Evolutionary conservation across 2,888 invertebrate genomes (phyloP).

Genomic region (Macrophya annulata): DNA sequence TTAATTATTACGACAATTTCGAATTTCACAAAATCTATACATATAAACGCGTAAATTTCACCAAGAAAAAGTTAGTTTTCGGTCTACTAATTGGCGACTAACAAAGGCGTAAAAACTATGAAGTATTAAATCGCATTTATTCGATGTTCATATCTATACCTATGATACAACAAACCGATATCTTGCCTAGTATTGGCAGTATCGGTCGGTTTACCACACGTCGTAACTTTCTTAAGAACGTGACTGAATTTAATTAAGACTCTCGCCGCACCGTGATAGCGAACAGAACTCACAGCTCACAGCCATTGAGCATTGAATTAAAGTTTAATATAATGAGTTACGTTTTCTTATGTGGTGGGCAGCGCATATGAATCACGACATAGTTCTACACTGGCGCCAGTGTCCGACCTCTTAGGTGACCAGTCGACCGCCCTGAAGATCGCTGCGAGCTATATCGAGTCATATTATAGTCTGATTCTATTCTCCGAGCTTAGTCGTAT

Average conservation of each 20-base stretch:
- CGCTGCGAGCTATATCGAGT: constrained; percentile 1
- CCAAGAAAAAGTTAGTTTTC: not conserved
- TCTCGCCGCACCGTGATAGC: not conserved
- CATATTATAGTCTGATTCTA: constrained; percentile 11
- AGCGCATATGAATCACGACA: constrained; percentile 55
- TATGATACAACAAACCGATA: constrained; percentile 39
- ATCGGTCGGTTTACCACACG: constrained; percentile 36
- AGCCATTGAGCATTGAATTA: constrained; percentile 48
- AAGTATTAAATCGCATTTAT: not conserved
- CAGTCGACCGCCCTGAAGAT: constrained; percentile 29
- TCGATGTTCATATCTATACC: not conserved
- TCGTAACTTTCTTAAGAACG: constrained; percentile 55
- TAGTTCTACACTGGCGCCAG: constrained; percentile 51
- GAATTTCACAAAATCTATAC: not conserved
- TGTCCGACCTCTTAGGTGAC: constrained; percentile 24
- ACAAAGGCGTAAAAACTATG: constrained; percentile 1
- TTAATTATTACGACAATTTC: not conserved
- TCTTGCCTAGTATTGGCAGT: constrained; percentile 14
- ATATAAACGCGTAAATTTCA: not conserved
- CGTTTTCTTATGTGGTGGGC: constrained; percentile 45
- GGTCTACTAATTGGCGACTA: not conserved
- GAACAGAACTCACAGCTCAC: not conserved
- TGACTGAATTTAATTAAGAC: constrained; percentile 58
- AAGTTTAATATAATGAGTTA: constrained; percentile 56
- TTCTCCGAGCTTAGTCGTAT: not conserved